phyloP scores from a whole-genome alignment of 2,113 vertebrate species.

The Nicator chloris region DNA sequence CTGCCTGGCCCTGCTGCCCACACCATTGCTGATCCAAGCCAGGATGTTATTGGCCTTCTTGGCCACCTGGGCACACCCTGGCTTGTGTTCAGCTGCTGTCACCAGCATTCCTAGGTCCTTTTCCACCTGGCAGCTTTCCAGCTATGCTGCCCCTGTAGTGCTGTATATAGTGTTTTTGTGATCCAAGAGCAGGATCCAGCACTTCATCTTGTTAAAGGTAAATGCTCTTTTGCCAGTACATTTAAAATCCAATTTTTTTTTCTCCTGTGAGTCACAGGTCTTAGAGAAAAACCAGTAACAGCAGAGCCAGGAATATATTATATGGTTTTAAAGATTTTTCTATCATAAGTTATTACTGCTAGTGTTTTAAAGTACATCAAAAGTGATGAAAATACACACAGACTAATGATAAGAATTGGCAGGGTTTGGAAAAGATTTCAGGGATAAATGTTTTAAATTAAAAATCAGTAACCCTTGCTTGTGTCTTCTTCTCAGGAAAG shows the following conservation, averaged over 20 bases:
- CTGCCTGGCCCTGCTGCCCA: not conserved
- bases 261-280: not conserved
- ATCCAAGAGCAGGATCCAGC: not conserved
- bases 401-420: not conserved
- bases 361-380: not conserved
- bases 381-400: not conserved
- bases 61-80: not conserved
- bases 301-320: not conserved
- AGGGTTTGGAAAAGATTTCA: not conserved
- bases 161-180: not conserved
- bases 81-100: not conserved
- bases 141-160: not conserved
- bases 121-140: rapidly evolving
- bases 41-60: not conserved
- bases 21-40: not conserved
- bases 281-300: not conserved
- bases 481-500: not conserved
- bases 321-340: not conserved
- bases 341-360: not conserved
- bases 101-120: rapidly evolving
- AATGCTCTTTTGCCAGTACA: not conserved
- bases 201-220: not conserved
- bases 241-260: not conserved
- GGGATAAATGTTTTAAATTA: not conserved
- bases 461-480: not conserved